phyloP scores from a whole-genome alignment of 2,113 vertebrate genomes.

The Scopus umbretta region DNA sequence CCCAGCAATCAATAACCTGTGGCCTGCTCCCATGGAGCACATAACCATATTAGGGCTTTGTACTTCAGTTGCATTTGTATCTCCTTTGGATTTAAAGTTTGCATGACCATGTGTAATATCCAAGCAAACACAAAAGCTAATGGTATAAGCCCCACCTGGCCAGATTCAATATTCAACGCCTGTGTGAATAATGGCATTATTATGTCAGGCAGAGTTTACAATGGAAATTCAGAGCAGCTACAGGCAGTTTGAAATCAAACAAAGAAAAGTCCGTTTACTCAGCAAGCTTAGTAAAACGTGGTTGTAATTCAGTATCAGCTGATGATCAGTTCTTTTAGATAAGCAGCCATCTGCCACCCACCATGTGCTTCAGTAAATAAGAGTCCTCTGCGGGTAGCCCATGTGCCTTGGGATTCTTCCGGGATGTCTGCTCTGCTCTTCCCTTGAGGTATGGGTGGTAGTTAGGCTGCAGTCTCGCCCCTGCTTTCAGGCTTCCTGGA shows the following conservation, averaged over 20 bases:
- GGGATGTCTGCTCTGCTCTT: neutral
- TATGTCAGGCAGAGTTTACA: neutral
- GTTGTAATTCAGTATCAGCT: neutral
- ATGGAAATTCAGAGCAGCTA: conserved; percentile 7
- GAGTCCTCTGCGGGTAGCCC: neutral
- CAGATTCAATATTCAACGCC: neutral
- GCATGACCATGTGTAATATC: neutral
- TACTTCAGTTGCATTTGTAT: neutral
- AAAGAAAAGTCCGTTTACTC: conserved; percentile 2
- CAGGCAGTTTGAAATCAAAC: conserved; percentile 20
- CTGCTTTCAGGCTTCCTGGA: neutral
- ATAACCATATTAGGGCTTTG: neutral
- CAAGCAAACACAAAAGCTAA: neutral
- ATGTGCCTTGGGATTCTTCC: neutral
- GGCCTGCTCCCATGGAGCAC: neutral
- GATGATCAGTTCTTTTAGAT: neutral
- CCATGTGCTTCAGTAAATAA: neutral
- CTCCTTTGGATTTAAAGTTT: neutral
- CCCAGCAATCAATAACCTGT: neutral
- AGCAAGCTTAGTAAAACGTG: neutral
- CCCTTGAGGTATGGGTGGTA: neutral
- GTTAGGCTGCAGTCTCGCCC: neutral
- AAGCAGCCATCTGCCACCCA: neutral
- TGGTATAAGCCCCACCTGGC: neutral
- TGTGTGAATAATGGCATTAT: neutral